Evolutionary conservation across 2,797 vertebrate genomes (phyloP).

Genomic region (Ficedula albicollis): DNA sequence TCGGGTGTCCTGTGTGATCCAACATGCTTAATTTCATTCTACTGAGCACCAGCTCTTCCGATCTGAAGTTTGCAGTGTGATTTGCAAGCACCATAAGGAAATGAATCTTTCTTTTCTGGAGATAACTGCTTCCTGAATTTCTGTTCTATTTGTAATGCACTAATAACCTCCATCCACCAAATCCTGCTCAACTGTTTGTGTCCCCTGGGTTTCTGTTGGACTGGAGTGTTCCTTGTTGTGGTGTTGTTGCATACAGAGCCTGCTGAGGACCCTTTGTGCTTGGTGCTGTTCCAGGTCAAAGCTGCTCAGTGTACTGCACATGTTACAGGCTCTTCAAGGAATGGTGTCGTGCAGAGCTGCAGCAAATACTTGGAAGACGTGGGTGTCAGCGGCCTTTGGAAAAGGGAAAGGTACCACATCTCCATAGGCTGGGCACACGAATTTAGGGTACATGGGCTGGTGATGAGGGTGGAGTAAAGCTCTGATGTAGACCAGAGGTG

Average conservation of each 20-base stretch:
- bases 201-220: conserved; percentile 14
- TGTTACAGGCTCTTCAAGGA: not conserved
- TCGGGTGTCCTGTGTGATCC: conserved; percentile 69
- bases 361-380: not conserved
- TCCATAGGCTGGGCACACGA: not conserved
- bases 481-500: not conserved
- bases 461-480: not conserved
- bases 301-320: not conserved
- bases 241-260: not conserved
- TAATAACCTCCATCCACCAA: conserved; percentile 51
- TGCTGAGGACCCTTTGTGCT: not conserved
- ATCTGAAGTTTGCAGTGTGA: conserved; percentile 46
- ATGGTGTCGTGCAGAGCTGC: rapidly evolving
- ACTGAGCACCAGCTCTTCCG: conserved; percentile 49
- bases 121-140: conserved; percentile 65
- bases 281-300: not conserved
- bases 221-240: not conserved
- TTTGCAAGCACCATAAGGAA: conserved; percentile 57
- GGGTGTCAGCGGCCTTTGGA: not conserved
- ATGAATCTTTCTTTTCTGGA: conserved; percentile 63
- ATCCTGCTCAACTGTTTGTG: not conserved
- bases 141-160: conserved; percentile 40
- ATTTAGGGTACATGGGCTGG: not conserved
- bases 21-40: conserved; percentile 64
- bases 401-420: rapidly evolving